These are phyloP conservation scores for Drosophila nannoptera DNA, from an alignment of 1,140 invertebrate species.

Conservation along the genomic window DNA sequence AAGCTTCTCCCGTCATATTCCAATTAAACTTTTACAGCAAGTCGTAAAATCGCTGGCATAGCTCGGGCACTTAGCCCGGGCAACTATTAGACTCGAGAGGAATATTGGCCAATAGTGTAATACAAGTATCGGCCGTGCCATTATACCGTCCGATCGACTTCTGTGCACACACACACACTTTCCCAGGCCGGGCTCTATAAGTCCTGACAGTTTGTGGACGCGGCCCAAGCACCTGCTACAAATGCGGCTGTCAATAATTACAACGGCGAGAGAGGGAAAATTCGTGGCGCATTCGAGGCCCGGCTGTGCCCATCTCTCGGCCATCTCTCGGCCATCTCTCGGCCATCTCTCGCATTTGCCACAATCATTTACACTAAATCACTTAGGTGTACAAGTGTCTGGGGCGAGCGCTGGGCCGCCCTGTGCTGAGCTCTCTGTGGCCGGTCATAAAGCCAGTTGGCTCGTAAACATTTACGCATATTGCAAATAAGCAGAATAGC, in stretches of 20 bases:
- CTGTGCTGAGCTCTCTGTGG: conserved; percentile 8
- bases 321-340: conserved; percentile 47
- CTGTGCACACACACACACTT: background rate
- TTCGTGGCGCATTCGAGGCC: background rate
- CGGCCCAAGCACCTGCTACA: conserved; percentile 32
- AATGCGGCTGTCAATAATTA: conserved; percentile 51
- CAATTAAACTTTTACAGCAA: conserved; percentile 37
- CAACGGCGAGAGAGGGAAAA: conserved; percentile 14
- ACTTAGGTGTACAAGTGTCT: conserved; percentile 73
- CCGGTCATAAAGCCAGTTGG: conserved; percentile 17
- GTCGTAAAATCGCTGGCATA: background rate
- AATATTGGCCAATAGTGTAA: conserved; percentile 25
- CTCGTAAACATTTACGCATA: conserved; percentile 75
- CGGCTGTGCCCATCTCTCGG: background rate
- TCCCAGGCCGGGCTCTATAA: conserved; percentile 26
- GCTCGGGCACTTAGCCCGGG: conserved; percentile 9
- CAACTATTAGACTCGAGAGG: conserved; percentile 5
- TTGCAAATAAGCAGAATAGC: conserved; percentile 61
- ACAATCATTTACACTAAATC: conserved; percentile 77
- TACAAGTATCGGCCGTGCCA: conserved; percentile 26
- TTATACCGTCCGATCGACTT: conserved; percentile 20
- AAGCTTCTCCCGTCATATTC: conserved; percentile 21
- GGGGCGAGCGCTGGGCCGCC: conserved; percentile 6
- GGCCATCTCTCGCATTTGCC: conserved; percentile 55
- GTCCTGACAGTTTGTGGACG: conserved; percentile 12